Conservation (phyloP, 2,888 invertebrate genomes). For the Mantis religiosa region DNA sequence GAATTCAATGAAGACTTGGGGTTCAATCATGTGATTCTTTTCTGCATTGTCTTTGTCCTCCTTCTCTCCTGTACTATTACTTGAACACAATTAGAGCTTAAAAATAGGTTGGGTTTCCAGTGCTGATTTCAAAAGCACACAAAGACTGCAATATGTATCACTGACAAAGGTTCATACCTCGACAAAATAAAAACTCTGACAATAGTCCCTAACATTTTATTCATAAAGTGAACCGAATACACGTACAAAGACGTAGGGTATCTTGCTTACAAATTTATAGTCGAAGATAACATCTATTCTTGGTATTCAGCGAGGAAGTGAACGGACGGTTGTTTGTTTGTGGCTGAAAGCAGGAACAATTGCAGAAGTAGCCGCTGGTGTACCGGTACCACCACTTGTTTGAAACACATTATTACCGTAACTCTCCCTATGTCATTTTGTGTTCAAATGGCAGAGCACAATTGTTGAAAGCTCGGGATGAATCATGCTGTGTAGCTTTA, state of each 20-base stretch:
- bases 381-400: neutral
- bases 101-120: neutral
- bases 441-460: neutral
- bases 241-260: neutral
- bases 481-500: neutral
- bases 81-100: neutral
- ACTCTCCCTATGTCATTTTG: neutral
- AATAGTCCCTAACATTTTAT: neutral
- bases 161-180: neutral
- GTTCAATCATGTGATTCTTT: too few species aligned
- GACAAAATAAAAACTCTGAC: neutral
- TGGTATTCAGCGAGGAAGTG: neutral
- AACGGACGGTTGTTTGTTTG: neutral
- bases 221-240: neutral
- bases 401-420: too few species aligned
- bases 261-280: neutral
- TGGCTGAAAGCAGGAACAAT: neutral
- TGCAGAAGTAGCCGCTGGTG: neutral
- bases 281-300: neutral
- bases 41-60: neutral
- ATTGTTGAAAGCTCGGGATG: neutral
- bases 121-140: neutral
- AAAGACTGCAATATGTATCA: neutral
- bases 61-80: neutral
- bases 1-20: too few species aligned